Conservation (phyloP, 2,797 vertebrate species). For the Onychomys arenicola region DNA sequence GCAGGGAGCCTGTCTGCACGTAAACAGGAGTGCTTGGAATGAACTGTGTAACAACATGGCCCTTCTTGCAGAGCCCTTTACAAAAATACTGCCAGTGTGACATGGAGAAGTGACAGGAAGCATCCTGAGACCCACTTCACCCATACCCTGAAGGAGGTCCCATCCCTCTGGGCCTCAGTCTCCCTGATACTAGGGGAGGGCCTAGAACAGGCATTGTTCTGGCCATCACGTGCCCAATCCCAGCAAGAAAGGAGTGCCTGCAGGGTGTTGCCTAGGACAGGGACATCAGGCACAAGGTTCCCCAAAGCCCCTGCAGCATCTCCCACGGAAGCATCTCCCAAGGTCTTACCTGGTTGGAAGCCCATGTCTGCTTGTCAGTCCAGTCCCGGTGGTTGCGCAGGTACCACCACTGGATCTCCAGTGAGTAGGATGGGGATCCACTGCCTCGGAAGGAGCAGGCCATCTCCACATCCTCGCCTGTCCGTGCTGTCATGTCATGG, state of each 20-base stretch:
- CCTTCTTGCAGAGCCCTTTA: too few relatives aligned
- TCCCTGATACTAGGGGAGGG: not conserved
- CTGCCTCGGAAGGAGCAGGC: slow-evolving; percentile 97
- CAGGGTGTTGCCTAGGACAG: not conserved
- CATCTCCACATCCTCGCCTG: slow-evolving; percentile 97
- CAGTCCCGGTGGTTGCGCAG: slow-evolving; percentile 91
- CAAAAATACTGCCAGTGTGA: rapidly evolving
- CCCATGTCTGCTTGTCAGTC: slow-evolving; percentile 90
- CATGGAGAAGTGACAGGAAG: not conserved
- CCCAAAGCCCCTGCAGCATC: not conserved
- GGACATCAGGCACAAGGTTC: rapidly evolving
- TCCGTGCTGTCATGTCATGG: slow-evolving; percentile 92
- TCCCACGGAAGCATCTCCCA: not conserved
- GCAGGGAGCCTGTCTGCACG: not conserved
- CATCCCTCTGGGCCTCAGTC: not conserved
- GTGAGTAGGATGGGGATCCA: slow-evolving; percentile 94
- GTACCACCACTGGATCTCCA: slow-evolving; percentile 99
- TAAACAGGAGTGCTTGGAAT: not conserved
- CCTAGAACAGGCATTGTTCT: not conserved
- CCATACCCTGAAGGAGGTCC: not conserved
- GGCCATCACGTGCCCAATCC: not conserved
- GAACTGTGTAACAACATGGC: not conserved
- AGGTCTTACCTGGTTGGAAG: slow-evolving; percentile 90
- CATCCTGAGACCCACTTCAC: not conserved
- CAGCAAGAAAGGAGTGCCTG: not conserved